phyloP scores from a whole-genome alignment of 2,797 vertebrate species.

The Morus bassanus region DNA sequence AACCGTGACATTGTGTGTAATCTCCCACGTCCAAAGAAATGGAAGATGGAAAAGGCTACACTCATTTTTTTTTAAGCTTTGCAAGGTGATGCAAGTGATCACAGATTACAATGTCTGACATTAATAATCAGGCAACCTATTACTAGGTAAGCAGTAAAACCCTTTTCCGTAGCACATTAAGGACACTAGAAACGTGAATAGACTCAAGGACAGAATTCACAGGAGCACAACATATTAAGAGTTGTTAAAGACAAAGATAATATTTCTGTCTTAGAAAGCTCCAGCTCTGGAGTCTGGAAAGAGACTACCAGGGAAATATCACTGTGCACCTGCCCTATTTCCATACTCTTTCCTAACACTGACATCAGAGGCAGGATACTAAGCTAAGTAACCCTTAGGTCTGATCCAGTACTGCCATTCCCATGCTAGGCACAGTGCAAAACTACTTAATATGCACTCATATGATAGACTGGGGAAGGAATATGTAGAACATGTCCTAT shows the following conservation, averaged over 20 bases:
- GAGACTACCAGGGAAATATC: background rate
- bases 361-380: background rate
- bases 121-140: background rate
- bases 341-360: background rate
- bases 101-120: background rate
- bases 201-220: background rate
- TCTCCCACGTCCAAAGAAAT: background rate
- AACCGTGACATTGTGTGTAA: background rate
- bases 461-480: background rate
- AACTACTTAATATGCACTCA: background rate
- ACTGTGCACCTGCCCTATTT: background rate
- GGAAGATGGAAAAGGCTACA: background rate
- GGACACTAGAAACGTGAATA: background rate
- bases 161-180: background rate
- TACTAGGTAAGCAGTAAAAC: background rate
- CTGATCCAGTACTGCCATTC: background rate
- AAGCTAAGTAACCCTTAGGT: background rate
- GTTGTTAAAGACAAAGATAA: background rate
- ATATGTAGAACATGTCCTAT: background rate
- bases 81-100: background rate
- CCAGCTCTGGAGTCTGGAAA: background rate
- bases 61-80: background rate
- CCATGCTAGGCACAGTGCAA: background rate
- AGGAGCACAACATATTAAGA: background rate
- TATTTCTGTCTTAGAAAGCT: background rate